Conservation (phyloP, 1,140 invertebrate genomes). For the Epicauta chinensis region DNA sequence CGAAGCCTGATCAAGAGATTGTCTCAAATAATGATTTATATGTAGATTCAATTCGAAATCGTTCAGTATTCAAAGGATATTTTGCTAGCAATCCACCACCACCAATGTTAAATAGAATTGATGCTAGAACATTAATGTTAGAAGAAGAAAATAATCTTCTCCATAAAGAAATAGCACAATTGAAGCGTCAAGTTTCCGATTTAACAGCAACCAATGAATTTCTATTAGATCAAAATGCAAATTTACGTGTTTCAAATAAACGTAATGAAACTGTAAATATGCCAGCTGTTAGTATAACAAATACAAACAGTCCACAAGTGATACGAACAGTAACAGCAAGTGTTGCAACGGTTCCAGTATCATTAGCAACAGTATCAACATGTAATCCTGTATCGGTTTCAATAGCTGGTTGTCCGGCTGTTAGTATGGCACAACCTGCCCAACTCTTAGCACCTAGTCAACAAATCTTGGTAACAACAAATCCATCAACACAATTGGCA, state of each 20-base stretch:
- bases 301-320: conserved; percentile 46
- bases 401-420: conserved; percentile 53
- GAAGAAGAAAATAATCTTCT: conserved; percentile 70
- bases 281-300: conserved; percentile 53
- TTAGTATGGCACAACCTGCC: conserved; percentile 53
- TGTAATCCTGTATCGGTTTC: conserved; percentile 45
- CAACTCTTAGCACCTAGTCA: conserved; percentile 43
- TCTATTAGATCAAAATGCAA: conserved; percentile 73
- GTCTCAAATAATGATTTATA: not conserved
- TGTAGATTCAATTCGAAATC: conserved; percentile 14
- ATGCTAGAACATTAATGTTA: conserved; percentile 49
- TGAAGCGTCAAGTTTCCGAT: conserved; percentile 60
- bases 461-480: conserved; percentile 42
- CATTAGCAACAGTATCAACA: conserved; percentile 49
- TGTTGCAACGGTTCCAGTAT: conserved; percentile 59
- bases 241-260: conserved; percentile 61
- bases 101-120: conserved; percentile 32
- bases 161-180: conserved; percentile 64
- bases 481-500: conserved; percentile 39
- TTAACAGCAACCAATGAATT: conserved; percentile 77
- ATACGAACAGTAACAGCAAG: conserved; percentile 55
- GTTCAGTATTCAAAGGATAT: conserved; percentile 36
- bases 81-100: conserved; percentile 39
- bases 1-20: conserved; percentile 17
- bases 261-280: conserved; percentile 49